These are phyloP conservation scores for Antheraea assamensis DNA, from an alignment of 2,888 invertebrate species.

Conservation along the genomic window DNA sequence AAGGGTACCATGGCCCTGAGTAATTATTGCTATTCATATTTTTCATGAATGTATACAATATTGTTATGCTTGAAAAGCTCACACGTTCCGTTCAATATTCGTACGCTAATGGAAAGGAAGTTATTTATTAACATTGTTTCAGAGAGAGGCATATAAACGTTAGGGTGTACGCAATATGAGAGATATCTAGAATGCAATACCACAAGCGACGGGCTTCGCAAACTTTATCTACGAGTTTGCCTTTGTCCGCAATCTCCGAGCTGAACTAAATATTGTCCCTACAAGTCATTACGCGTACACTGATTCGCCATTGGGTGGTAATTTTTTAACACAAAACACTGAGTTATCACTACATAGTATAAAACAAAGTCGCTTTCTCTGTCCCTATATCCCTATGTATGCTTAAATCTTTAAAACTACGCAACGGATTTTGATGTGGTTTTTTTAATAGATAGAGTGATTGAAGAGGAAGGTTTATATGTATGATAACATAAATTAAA, in stretches of 20 bases:
- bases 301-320: neutral
- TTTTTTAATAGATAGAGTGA: too few relatives aligned
- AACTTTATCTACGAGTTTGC: slow-evolving; percentile 28
- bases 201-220: slow-evolving; percentile 21
- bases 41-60: neutral
- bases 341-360: too few relatives aligned
- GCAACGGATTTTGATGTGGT: too few relatives aligned
- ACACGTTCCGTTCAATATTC: too few relatives aligned
- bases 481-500: too few relatives aligned
- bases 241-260: slow-evolving; percentile 25
- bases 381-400: too few relatives aligned
- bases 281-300: neutral
- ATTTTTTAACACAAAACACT: neutral
- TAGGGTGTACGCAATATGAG: slow-evolving; percentile 20
- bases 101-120: too few relatives aligned
- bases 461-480: too few relatives aligned
- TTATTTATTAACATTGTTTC: neutral
- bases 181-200: slow-evolving; percentile 23
- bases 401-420: too few relatives aligned
- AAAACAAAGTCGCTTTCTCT: too few relatives aligned
- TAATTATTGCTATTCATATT: neutral
- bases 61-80: too few relatives aligned
- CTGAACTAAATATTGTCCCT: neutral
- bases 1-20: too few relatives aligned
- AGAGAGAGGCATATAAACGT: slow-evolving; percentile 5